phyloP scores from a whole-genome alignment of 92 coral and sea anemone species.

The Porites cylindrica region DNA sequence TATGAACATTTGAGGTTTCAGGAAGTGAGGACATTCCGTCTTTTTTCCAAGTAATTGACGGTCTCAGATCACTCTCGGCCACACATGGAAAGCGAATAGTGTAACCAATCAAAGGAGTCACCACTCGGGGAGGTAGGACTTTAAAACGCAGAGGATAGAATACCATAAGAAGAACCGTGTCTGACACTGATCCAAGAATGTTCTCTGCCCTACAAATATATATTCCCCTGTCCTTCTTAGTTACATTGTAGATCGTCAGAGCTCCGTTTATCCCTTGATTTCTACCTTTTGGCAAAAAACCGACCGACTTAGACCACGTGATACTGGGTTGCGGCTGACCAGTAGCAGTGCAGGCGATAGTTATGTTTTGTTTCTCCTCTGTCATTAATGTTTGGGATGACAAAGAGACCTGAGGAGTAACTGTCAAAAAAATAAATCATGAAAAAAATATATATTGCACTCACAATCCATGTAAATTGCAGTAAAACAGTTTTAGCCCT shows the following conservation, averaged over 20 bases:
- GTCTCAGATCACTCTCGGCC: neutral
- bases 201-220: neutral
- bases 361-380: neutral
- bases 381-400: neutral
- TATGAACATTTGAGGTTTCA: neutral
- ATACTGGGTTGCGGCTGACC: neutral
- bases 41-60: neutral
- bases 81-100: neutral
- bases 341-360: neutral
- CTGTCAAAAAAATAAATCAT: neutral
- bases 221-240: neutral
- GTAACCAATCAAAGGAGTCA: neutral
- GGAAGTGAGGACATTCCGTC: neutral
- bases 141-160: neutral
- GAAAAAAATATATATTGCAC: neutral
- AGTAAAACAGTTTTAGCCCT: neutral
- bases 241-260: neutral
- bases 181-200: neutral
- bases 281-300: neutral
- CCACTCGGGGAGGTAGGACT: neutral
- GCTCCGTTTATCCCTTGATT: neutral
- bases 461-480: neutral
- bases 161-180: neutral
- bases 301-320: neutral
- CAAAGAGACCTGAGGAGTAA: neutral